These are phyloP conservation scores for Furnarius figulus DNA, from an alignment of 2,113 vertebrate species.

Conservation along the genomic window DNA sequence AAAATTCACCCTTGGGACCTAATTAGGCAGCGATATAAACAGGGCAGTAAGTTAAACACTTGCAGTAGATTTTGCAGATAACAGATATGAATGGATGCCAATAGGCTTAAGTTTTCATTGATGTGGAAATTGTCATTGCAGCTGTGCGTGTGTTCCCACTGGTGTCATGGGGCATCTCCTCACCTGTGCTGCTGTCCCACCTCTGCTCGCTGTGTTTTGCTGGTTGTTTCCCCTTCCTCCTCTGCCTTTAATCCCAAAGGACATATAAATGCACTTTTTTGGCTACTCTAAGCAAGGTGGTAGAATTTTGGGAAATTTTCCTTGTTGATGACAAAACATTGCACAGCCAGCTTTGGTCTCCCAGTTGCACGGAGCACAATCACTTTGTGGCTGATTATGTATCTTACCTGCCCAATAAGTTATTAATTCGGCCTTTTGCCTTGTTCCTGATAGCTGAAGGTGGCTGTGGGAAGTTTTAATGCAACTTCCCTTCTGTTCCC, in stretches of 20 bases:
- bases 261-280: neutral
- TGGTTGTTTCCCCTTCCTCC: neutral
- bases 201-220: neutral
- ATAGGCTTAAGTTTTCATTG: neutral
- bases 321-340: neutral
- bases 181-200: neutral
- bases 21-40: constrained; percentile 26
- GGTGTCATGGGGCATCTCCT: neutral
- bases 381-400: constrained; percentile 47
- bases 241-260: neutral
- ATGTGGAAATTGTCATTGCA: neutral
- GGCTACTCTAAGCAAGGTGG: neutral
- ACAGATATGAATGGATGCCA: neutral
- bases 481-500: constrained; percentile 25
- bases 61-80: neutral
- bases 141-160: rapidly evolving
- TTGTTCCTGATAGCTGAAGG: constrained; percentile 38
- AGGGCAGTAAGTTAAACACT: neutral
- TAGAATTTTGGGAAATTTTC: neutral
- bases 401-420: constrained; percentile 15
- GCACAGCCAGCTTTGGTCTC: neutral
- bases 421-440: constrained; percentile 38
- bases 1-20: constrained; percentile 36
- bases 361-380: neutral
- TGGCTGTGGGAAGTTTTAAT: constrained; percentile 48